phyloP scores from a whole-genome alignment of 2,888 invertebrate species.

The Ommatoiulus sabulosus region DNA sequence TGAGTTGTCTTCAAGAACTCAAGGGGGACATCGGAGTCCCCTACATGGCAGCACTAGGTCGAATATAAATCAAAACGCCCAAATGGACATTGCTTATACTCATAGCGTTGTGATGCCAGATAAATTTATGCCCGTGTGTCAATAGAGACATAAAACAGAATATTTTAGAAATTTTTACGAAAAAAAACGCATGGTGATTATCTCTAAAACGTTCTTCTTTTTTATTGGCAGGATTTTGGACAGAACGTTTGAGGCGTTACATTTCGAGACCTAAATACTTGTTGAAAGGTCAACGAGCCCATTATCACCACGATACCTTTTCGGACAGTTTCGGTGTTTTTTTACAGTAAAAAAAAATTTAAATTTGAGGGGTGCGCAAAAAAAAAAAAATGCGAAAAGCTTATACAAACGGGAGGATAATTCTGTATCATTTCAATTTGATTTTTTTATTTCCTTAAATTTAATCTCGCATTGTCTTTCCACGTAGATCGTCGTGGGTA shows the following conservation, averaged over 20 bases:
- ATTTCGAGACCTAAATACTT: constrained; percentile 12
- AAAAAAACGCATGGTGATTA: background rate
- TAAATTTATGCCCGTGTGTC: background rate
- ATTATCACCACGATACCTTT: constrained; percentile 19
- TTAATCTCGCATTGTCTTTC: background rate
- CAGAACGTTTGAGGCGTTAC: background rate
- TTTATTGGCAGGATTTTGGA: background rate
- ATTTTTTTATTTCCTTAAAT: background rate
- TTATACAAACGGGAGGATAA: background rate
- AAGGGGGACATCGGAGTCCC: background rate
- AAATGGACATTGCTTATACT: background rate
- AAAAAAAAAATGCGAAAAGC: background rate
- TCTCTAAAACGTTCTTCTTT: background rate
- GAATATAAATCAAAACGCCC: background rate
- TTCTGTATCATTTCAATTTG: background rate
- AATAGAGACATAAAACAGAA: background rate
- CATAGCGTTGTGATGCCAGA: background rate
- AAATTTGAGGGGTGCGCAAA: background rate
- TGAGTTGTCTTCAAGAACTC: background rate
- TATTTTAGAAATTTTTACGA: too few relatives aligned
- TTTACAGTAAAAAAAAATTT: background rate
- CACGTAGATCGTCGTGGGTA: background rate
- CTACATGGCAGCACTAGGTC: background rate
- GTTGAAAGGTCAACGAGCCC: constrained; percentile 36
- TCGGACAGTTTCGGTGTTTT: background rate